Percentiles rank a stretch among this genome's conserved stretches.
phyloP scores from a whole-genome alignment of 1,140 invertebrate genomes.

The Philotrypesis tridentata region DNA sequence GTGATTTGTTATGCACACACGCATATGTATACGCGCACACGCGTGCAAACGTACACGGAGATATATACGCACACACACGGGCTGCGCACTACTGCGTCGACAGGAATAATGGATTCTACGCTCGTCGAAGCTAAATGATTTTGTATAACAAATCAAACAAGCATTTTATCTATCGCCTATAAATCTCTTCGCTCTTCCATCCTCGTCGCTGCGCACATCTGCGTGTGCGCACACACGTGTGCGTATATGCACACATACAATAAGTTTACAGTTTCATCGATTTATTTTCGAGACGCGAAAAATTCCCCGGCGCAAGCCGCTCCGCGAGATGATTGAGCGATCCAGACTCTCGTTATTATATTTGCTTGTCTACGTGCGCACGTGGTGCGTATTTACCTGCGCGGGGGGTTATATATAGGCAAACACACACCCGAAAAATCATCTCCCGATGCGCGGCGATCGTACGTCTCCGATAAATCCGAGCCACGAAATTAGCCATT shows the following conservation, averaged over 20 bases:
- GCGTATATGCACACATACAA: too few species aligned
- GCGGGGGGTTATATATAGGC: neutral
- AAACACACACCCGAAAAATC: neutral
- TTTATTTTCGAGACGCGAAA: neutral
- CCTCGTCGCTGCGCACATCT: too few species aligned
- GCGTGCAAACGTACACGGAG: too few species aligned
- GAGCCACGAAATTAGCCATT: neutral
- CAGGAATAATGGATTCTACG: neutral
- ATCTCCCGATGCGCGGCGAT: slow-evolving; percentile 13
- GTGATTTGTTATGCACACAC: too few species aligned
- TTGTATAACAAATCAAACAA: neutral
- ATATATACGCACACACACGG: too few species aligned
- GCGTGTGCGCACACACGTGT: neutral
- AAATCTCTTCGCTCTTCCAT: neutral
- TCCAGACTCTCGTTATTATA: neutral
- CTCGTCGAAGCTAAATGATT: neutral
- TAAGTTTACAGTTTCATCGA: neutral
- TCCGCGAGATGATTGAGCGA: neutral
- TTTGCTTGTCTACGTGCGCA: too few species aligned
- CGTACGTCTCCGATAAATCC: neutral
- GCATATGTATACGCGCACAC: neutral
- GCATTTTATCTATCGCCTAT: neutral
- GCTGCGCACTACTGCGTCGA: neutral
- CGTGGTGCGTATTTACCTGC: too few species aligned
- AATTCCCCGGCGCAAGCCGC: neutral